Evolutionary conservation across 2,888 invertebrate species (phyloP), one percentile per base, ranked within the genome.

Genomic region (Plagiodera versicolora): DNA sequence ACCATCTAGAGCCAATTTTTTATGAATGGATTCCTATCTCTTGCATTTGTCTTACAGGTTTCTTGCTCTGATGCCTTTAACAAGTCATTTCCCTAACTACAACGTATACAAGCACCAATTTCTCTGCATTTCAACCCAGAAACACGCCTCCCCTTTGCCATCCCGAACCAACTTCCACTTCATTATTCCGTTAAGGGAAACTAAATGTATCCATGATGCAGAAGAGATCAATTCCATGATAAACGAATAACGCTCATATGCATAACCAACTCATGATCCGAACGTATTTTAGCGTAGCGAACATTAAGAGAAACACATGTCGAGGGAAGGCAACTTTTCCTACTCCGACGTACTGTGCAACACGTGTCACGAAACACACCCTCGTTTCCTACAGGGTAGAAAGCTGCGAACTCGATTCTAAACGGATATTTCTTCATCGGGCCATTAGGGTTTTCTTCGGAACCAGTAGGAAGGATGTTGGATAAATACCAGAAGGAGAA

Each of bases 231-330:
- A 53, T 53, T 24, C 16, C 16, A 20, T 24, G 53, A 53, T 53
- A 53, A 20, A 44, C 53, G 53, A 44, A 16, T 35, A 30, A 30
- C 24, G 32, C 44, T 53, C 24, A 53, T 53, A 53, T 28, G 44
- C 51, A 51, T 35, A 46, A 32, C 32, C 47, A 20, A 46, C 39
- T 47, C 52, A 46, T 53, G 55, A 39, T 58, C 45, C 44, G 24
- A 47, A 24, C 52, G 58, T 65, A 55, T 62, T 56, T 56, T 32
- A 60, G 47, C 54, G n/a, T n/a, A 49, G 49, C 48, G 56, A 39
- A 57, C 63, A 61, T 65, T 65, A 61, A 50, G 57, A 65, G 60
- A 60, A 61, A 61, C 56, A 65, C 60, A 58, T 57, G 60, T 62
- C 55, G 53, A 48, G 32, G 51, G 50, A 49, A 24, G 56, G 55